Conservation (phyloP, 2,797 vertebrate species). For the Phrynocephalus guinanensis region DNA sequence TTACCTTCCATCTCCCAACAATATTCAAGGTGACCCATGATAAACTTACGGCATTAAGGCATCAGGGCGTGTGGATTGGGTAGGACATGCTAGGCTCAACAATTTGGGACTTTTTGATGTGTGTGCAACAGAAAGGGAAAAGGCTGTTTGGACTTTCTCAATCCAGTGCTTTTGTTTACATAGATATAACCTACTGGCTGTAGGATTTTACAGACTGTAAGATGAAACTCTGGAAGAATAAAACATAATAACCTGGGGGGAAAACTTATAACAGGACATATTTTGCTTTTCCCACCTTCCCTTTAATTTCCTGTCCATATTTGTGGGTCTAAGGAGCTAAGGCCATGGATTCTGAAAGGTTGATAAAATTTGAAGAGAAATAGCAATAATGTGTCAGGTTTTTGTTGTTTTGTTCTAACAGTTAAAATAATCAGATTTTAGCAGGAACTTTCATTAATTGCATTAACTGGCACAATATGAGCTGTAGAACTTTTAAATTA, state of each 20-base stretch:
- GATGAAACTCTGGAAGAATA: constrained; percentile 6
- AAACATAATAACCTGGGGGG: background rate
- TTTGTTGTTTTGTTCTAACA: constrained; percentile 24
- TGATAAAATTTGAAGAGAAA: constrained; percentile 32
- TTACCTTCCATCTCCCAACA: background rate
- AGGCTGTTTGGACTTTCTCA: background rate
- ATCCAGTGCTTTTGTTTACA: background rate
- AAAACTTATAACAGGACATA: background rate
- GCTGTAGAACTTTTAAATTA: too few relatives aligned
- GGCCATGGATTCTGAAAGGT: background rate
- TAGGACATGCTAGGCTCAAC: background rate
- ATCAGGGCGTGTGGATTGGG: background rate
- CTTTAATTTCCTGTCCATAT: background rate
- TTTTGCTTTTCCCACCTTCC: background rate
- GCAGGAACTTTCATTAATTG: constrained; percentile 17
- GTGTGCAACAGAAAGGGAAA: background rate
- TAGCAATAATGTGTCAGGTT: constrained; percentile 25
- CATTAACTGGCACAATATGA: constrained; percentile 34
- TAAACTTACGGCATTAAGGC: constrained; percentile 7
- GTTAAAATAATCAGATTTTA: constrained; percentile 32
- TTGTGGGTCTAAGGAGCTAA: background rate
- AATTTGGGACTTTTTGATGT: background rate
- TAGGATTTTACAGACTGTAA: background rate
- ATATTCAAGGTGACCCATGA: background rate
- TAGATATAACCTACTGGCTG: background rate